A percentile compares a stretch with the other conserved stretches of the same genome.
phyloP scores from a whole-genome alignment of 1,140 invertebrate species.

The Pteromalus puparum region DNA sequence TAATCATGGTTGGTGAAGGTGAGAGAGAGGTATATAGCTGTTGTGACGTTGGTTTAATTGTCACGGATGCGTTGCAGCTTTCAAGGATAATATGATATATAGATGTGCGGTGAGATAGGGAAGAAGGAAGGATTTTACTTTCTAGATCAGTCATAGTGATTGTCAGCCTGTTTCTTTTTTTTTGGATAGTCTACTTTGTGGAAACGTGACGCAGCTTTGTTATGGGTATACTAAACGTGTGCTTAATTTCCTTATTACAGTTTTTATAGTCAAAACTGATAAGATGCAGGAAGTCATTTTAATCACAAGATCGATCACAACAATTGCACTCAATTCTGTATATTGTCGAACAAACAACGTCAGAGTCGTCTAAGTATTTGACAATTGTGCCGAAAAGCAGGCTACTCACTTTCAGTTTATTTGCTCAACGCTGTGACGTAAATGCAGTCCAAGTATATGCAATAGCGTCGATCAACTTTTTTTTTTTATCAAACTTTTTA shows the following conservation, averaged over 20 bases:
- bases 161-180: neutral
- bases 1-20: neutral
- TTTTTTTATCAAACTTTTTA: neutral
- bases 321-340: too few relatives aligned
- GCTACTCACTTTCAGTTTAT: neutral
- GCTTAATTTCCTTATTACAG: too few relatives aligned
- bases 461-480: neutral
- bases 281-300: too few relatives aligned
- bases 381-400: neutral
- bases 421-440: neutral
- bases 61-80: neutral
- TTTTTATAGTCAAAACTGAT: too few relatives aligned
- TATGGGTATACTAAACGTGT: too few relatives aligned
- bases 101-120: neutral
- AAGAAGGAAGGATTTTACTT: neutral
- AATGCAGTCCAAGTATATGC: neutral
- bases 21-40: neutral
- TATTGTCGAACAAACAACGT: too few relatives aligned
- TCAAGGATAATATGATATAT: too few relatives aligned
- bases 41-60: neutral
- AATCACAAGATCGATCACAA: too few relatives aligned
- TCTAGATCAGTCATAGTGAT: neutral
- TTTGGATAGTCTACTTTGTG: neutral
- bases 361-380: neutral
- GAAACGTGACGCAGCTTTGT: neutral